Evolutionary conservation across 2,113 vertebrate genomes (phyloP).

Genomic region (Chascanopsetta lugubris): DNA sequence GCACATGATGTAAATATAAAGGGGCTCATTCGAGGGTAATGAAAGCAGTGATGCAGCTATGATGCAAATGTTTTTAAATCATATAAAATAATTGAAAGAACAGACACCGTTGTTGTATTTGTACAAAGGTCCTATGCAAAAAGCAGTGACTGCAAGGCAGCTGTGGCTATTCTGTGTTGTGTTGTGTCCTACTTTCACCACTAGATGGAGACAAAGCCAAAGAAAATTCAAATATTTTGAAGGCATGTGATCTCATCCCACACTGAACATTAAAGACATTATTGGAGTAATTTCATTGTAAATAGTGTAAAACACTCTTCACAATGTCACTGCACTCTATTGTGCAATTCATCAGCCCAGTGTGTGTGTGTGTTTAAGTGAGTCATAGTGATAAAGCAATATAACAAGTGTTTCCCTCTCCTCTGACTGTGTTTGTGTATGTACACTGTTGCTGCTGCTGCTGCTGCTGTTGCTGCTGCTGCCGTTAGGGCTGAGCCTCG

Average conservation of each 20-base stretch:
- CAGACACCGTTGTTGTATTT: too few relatives aligned
- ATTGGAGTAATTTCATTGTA: not conserved
- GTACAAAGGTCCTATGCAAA: too few relatives aligned
- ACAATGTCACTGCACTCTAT: not conserved
- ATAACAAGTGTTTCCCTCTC: not conserved
- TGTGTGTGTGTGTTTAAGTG: not conserved
- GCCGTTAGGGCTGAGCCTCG: conserved; percentile 21
- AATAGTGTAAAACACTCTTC: not conserved
- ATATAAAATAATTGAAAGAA: too few relatives aligned
- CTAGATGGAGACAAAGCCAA: conserved; percentile 69
- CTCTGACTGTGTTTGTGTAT: conserved; percentile 15
- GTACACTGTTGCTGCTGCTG: conserved; percentile 3
- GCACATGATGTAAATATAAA: too few relatives aligned
- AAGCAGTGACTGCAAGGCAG: not conserved
- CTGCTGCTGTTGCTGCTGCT: conserved; percentile 8
- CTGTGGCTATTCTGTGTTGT: not conserved
- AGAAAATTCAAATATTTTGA: not conserved
- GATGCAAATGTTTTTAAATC: too few relatives aligned
- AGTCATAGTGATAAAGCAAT: not conserved
- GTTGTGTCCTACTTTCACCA: conserved; percentile 33
- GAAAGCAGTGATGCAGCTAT: too few relatives aligned
- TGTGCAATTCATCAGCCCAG: not conserved
- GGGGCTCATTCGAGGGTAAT: too few relatives aligned
- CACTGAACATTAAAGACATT: conserved; percentile 1
- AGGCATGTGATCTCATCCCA: conserved; percentile 15